Conservation (phyloP, 1,140 invertebrate genomes). For the Eciton burchellii region DNA sequence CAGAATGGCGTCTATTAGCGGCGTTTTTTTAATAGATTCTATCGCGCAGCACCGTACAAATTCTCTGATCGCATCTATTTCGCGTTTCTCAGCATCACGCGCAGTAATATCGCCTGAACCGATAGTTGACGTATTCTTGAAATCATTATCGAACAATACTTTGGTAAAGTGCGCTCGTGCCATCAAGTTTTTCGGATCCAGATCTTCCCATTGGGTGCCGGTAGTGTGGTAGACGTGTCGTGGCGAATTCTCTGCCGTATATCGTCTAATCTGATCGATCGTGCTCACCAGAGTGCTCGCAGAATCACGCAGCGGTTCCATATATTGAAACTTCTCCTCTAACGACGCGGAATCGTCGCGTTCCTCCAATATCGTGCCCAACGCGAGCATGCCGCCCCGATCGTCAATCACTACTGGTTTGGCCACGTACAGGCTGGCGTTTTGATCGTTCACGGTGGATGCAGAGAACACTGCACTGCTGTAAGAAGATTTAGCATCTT, state of each 20-base stretch:
- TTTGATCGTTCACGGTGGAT: constrained; percentile 71
- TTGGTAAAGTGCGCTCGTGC: constrained; percentile 80
- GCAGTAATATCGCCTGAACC: constrained; percentile 58
- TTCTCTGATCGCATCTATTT: constrained; percentile 77
- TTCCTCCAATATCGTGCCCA: constrained; percentile 86
- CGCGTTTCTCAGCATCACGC: constrained; percentile 80
- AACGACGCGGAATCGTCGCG: constrained; percentile 83
- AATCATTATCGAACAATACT: constrained; percentile 76
- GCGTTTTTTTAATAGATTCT: constrained; percentile 75
- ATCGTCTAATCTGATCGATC: constrained; percentile 88
- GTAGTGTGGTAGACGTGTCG: constrained; percentile 87
- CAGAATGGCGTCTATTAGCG: constrained; percentile 79
- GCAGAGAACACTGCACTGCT: constrained; percentile 40
- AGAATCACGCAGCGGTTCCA: constrained; percentile 73
- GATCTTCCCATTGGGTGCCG: constrained; percentile 86
- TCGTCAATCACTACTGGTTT: constrained; percentile 87
- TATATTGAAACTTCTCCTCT: constrained; percentile 54
- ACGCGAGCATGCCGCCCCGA: constrained; percentile 86
- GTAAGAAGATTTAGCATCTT: constrained; percentile 54
- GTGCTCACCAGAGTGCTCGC: constrained; percentile 88
- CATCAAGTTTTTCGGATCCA: constrained; percentile 82
- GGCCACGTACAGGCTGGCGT: constrained; percentile 84
- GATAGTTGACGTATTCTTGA: constrained; percentile 67
- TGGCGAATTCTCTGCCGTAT: constrained; percentile 86
- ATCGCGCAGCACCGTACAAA: constrained; percentile 72